Evolutionary conservation across 2,113 vertebrate genomes (phyloP).

Genomic region (Poeciliopsis occidentalis): DNA sequence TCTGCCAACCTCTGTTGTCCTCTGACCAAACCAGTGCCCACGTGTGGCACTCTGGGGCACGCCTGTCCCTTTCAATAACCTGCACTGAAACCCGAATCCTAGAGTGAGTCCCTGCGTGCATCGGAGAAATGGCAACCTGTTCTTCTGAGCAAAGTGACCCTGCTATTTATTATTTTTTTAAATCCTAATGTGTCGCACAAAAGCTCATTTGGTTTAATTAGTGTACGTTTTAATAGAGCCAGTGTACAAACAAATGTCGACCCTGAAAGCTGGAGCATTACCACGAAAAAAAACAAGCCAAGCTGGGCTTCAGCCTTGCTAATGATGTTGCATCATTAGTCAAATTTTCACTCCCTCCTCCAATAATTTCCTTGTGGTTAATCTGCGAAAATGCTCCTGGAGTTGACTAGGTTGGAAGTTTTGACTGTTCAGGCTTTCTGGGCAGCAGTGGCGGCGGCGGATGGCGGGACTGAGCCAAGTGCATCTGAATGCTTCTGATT

Average conservation of each 20-base stretch:
- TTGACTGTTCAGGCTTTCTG: slow-evolving; percentile 49
- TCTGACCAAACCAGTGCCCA: slow-evolving; percentile 69
- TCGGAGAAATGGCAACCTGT: slow-evolving; percentile 33
- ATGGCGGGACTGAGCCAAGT: slow-evolving; percentile 25
- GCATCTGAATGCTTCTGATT: slow-evolving; percentile 23
- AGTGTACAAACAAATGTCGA: slow-evolving; percentile 29
- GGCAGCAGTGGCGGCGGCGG: slow-evolving; percentile 22
- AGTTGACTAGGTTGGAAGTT: slow-evolving; percentile 53
- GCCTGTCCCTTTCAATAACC: slow-evolving; percentile 76
- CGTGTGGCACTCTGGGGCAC: slow-evolving; percentile 71
- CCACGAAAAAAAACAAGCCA: slow-evolving; percentile 37
- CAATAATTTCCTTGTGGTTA: slow-evolving; percentile 71
- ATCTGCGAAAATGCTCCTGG: slow-evolving; percentile 45
- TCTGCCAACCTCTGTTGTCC: slow-evolving; percentile 75
- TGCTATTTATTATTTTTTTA: not conserved
- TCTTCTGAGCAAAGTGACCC: slow-evolving; percentile 4
- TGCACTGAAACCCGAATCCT: slow-evolving; percentile 63
- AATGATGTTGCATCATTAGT: slow-evolving; percentile 50
- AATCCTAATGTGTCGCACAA: slow-evolving; percentile 19
- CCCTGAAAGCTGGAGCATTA: slow-evolving; percentile 26
- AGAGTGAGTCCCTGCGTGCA: not conserved
- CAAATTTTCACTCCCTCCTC: slow-evolving; percentile 58
- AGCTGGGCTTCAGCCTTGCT: slow-evolving; percentile 38
- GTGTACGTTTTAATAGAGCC: slow-evolving; percentile 22
- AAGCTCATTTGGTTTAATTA: slow-evolving; percentile 32